Base-by-base conservation (phyloP, 2,113 vertebrate species). In the Serilophus lunatus region DNA sequence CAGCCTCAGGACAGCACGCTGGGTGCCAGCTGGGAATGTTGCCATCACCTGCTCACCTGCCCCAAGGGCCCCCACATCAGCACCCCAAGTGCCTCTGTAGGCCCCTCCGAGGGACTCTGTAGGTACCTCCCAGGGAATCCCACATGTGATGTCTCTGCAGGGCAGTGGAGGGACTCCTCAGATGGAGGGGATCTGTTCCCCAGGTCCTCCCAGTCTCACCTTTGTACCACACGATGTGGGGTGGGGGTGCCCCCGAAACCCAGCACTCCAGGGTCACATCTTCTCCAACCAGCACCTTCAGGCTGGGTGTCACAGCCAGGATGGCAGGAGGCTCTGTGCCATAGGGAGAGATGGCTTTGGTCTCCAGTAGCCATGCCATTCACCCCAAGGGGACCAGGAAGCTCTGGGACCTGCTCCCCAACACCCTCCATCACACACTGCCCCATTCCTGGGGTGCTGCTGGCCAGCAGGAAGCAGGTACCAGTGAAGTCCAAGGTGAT, bases 201-300 rank as follows among this genome's bases (percentile, higher is more conserved):
- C 29, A 23, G 4, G 1, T 29, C 47, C 2, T 18, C 25, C 47
- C 13, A 0, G 17, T 2, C 88, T 20, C 94, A 99, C 99, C 99
- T 98, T 98, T 99, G 94, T 98, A 98, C 99, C 99, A 99, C 24
- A 75, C 82, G 13, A 99, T n/a, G 15, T 96, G 96, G 18, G 99
- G 99, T 2, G 95, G 93, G 10, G 99, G 99, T 1, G 96, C 59
- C 26, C 99, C 99, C 0, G 96, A 96, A 2, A 94, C 97, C 50
- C 75, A 90, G 78, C 99, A 99, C 90, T 95, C 97, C 76, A 99
- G 97, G 81, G 97, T 96, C 1, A 98, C 99, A 2, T 99, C 98
- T 33, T 98, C 98, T 9, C 99, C 99, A 3, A 95, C 87, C 4
- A 98, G 96, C 0, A 92, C 98, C 18, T 98, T 97, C 51, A 99